phyloP scores from a whole-genome alignment of 2,797 vertebrate species.

The Paramormyrops hopkinsi region DNA sequence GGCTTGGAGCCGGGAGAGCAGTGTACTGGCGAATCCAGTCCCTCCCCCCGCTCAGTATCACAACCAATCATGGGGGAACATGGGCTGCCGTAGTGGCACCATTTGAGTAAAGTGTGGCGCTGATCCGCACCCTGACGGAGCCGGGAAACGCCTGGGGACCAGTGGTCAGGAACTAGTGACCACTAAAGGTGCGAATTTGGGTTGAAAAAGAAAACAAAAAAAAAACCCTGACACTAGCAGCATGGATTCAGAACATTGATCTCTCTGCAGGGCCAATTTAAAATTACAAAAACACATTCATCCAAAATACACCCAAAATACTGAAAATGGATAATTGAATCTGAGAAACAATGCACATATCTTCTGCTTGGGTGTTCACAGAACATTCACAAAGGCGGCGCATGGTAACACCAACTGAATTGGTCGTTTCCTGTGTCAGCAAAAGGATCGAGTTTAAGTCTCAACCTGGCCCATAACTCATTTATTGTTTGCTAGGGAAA shows the following conservation, averaged over 20 bases:
- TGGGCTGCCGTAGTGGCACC: background rate
- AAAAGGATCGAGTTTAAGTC: constrained; percentile 3
- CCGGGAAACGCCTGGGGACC: background rate
- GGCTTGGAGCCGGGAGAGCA: background rate
- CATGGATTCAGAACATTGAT: background rate
- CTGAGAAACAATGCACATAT: background rate
- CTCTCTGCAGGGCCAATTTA: background rate
- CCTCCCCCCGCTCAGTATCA: background rate
- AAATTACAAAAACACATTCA: background rate
- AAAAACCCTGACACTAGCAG: background rate
- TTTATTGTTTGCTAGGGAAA: background rate
- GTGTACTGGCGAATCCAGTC: background rate
- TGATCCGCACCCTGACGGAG: background rate
- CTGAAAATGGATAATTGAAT: background rate
- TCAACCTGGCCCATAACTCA: background rate
- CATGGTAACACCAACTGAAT: background rate
- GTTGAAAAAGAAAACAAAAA: background rate
- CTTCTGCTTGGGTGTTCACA: background rate
- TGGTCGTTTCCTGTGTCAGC: background rate
- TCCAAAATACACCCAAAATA: background rate
- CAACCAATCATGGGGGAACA: constrained; percentile 12
- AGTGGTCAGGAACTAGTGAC: background rate
- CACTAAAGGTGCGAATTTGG: constrained; percentile 30
- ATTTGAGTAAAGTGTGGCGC: background rate
- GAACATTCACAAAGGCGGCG: background rate